Base-by-base conservation (phyloP, 2,113 vertebrate species). In the Etheostoma cragini region DNA sequence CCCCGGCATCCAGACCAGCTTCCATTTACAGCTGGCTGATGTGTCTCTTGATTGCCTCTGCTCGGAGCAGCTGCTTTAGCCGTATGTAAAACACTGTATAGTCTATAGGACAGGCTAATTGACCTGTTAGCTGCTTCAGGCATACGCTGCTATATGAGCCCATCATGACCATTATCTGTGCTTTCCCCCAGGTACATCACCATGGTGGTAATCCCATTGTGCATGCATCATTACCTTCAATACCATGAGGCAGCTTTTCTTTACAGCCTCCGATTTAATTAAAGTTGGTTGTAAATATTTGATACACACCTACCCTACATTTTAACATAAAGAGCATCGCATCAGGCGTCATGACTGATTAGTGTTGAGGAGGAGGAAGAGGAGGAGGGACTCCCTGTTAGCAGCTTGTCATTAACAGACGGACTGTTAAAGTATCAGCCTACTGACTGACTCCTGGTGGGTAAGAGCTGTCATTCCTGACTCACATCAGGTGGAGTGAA, bases 201-300 rank as follows among this genome's bases (percentile, higher is more conserved):
- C 81, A 75, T 85, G 73, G 79, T 89, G 82, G 67, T 93, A 94
- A 95, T 95, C 92, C 93, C 90, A 92, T 90, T 86, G 91, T 74
- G 58, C 88, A 94, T 92, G 93, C 93, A 93, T 94, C 94, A 94
- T 94, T 94, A 94, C 91, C 90, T 94, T 91, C 88, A 92, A 88
- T 93, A 84, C 91, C 87, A 91, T 83, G 88, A 91, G 88, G 90
- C 88, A 75, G 85, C 85, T 94, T 93, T 93, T 84, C 90, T 93
- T 90, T 91, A 91, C 78, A 78, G 80, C 83, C 83, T 61, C 61
- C 56, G 33, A 78, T 95, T 94, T 90, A 93, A 95, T 95, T 92
- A 92, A 90, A 89, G 90, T 81, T 81, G 65, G 74, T 71, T 86
- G 88, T 94, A 91, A 94, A 94, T 93, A 94, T 94, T 92, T 94